These are phyloP conservation scores for Mythimna loreyi DNA, from an alignment of 2,888 invertebrate genomes.

Conservation along the genomic window DNA sequence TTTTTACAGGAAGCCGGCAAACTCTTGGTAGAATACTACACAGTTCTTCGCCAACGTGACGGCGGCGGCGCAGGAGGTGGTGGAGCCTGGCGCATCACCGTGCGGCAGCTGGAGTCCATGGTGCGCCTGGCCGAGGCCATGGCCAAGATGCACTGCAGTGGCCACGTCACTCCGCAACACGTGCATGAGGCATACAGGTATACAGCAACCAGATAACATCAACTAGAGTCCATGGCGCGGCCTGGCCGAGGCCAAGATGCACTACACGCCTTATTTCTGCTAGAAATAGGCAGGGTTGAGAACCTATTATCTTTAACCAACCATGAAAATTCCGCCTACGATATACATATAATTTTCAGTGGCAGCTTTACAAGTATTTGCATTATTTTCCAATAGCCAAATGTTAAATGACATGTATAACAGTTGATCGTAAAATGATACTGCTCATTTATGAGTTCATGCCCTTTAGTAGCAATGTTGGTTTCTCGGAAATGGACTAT, in stretches of 20 bases:
- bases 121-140: slow-evolving; percentile 98
- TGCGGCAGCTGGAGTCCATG: slow-evolving; percentile 95
- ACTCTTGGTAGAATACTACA: slow-evolving; percentile 97
- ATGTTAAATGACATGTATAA: no score
- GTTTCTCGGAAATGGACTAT: no score
- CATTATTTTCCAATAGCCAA: no score
- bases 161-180: slow-evolving; percentile 96
- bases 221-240: slow-evolving; percentile 95
- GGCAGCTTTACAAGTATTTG: no score
- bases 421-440: no score
- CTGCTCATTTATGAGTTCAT: no score
- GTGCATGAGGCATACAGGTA: slow-evolving; percentile 93
- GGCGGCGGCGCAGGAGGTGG: slow-evolving; percentile 90
- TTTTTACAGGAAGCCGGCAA: slow-evolving; percentile 93
- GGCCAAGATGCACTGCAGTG: slow-evolving; percentile 98
- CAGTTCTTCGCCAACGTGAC: slow-evolving; percentile 96
- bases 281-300: no score
- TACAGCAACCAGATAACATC: slow-evolving; percentile 74
- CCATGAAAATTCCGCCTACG: no score
- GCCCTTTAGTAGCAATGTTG: no score
- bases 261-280: slow-evolving; percentile 91
- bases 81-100: slow-evolving; percentile 98
- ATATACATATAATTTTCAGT: no score
- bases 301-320: no score
- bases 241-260: slow-evolving; percentile 98